Evolutionary conservation across 2,797 vertebrate genomes (phyloP).

Genomic region (Sylvia borin): DNA sequence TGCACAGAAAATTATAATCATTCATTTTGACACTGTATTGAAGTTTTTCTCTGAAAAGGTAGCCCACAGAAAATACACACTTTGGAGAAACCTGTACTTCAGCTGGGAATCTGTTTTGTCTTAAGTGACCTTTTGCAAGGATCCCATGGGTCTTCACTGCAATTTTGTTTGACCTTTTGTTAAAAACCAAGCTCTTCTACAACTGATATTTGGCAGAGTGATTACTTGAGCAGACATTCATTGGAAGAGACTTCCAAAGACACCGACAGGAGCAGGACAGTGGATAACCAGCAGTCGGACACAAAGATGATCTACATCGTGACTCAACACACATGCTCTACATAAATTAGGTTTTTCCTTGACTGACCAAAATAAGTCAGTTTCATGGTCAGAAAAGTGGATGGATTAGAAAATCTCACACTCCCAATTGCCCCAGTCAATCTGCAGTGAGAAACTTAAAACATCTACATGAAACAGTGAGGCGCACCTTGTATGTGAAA

Average conservation of each 20-base stretch:
- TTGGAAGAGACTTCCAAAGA: slow-evolving; percentile 13
- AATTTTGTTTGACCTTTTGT: slow-evolving; percentile 66
- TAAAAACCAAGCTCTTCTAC: slow-evolving; percentile 35
- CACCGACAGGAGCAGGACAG: not conserved
- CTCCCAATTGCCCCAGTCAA: not conserved
- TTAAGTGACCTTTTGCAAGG: slow-evolving; percentile 51
- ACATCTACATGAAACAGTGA: fast-evolving
- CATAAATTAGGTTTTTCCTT: not conserved
- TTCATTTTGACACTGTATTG: not conserved
- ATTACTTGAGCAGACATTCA: slow-evolving; percentile 23
- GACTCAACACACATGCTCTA: not conserved
- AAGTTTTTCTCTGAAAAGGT: not conserved
- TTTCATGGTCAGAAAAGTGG: not conserved
- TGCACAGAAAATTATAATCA: not conserved
- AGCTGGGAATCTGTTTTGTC: slow-evolving; percentile 30
- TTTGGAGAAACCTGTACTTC: not conserved
- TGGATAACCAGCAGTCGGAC: not conserved
- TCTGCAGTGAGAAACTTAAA: not conserved
- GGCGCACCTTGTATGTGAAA: fast-evolving
- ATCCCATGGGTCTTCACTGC: slow-evolving; percentile 24
- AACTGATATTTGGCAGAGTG: slow-evolving; percentile 50
- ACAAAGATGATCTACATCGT: not conserved
- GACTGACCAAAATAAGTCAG: not conserved
- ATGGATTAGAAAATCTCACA: not conserved
- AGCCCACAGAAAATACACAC: not conserved